phyloP scores from a whole-genome alignment of 2,797 vertebrate genomes.

The Triplophysa bombifrons region DNA sequence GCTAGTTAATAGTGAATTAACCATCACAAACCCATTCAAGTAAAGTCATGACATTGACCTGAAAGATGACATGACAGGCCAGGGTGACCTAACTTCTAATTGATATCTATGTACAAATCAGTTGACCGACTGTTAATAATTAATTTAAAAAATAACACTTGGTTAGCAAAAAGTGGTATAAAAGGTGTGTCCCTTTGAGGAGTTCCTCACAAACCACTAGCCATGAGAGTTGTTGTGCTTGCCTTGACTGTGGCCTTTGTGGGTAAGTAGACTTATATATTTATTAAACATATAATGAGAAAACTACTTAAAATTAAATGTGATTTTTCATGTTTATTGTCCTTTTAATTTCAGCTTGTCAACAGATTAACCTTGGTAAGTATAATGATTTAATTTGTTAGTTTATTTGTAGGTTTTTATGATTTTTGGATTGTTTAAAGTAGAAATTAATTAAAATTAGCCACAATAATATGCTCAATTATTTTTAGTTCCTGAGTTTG shows the following conservation, averaged over 20 bases:
- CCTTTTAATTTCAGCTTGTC: constrained; percentile 64
- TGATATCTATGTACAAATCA: constrained; percentile 15
- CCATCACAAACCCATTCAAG: too few species aligned
- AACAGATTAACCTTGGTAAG: constrained; percentile 68
- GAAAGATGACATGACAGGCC: not conserved
- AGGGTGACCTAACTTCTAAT: constrained; percentile 50
- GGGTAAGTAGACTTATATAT: constrained; percentile 57
- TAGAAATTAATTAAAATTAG: not conserved
- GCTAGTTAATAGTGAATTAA: too few species aligned
- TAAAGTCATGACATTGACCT: constrained; percentile 19
- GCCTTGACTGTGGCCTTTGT: constrained; percentile 65
- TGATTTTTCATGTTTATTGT: constrained; percentile 15
- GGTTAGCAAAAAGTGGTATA: constrained; percentile 41
- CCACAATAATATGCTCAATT: not conserved
- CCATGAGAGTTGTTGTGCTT: constrained; percentile 63
- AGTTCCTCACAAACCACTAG: constrained; percentile 40
- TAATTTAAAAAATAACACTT: not conserved
- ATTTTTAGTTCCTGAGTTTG: constrained; percentile 73
- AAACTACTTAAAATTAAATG: not conserved
- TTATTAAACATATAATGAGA: too few species aligned
- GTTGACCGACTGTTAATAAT: constrained; percentile 52
- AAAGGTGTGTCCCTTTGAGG: constrained; percentile 5
- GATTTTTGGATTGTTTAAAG: not conserved
- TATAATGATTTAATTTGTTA: constrained; percentile 3
- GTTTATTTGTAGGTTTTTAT: too few species aligned